These are phyloP conservation scores for Poeciliopsis turrubarensis DNA, from an alignment of 2,113 vertebrate genomes.

Conservation along the genomic window DNA sequence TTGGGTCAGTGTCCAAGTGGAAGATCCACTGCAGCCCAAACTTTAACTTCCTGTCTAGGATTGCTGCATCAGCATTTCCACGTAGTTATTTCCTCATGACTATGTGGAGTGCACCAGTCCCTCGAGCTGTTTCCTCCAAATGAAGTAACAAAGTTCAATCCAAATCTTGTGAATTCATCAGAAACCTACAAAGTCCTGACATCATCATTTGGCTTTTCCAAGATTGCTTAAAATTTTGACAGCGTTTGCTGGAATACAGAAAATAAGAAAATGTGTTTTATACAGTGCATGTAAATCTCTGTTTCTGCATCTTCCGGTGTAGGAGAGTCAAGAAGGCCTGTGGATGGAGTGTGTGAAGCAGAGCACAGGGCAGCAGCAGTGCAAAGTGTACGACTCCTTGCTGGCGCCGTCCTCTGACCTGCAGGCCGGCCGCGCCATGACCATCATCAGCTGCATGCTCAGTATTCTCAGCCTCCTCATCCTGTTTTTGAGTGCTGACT, in stretches of 20 bases:
- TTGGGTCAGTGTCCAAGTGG: neutral
- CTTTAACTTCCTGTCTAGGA: too few relatives aligned
- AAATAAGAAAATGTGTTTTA: too few relatives aligned
- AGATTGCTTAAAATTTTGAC: too few relatives aligned
- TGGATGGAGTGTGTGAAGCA: constrained; percentile 83
- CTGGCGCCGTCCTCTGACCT: constrained; percentile 71
- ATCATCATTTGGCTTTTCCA: too few relatives aligned
- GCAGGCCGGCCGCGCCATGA: constrained; percentile 81
- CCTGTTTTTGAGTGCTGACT: constrained; percentile 77
- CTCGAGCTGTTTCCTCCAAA: too few relatives aligned
- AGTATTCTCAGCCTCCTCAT: constrained; percentile 68
- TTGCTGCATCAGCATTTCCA: neutral
- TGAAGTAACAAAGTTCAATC: too few relatives aligned
- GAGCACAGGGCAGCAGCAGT: constrained; percentile 86
- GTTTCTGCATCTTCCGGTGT: neutral
- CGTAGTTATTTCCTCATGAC: neutral
- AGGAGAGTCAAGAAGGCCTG: constrained; percentile 74
- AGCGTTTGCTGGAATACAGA: too few relatives aligned
- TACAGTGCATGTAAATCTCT: neutral
- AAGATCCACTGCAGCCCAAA: neutral
- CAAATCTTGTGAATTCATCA: too few relatives aligned
- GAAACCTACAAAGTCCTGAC: too few relatives aligned
- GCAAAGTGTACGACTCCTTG: constrained; percentile 81
- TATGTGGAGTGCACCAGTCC: too few relatives aligned
- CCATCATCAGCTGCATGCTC: constrained; percentile 78